Conservation (phyloP, 2,797 vertebrate species). For the Smutsia temminckii region DNA sequence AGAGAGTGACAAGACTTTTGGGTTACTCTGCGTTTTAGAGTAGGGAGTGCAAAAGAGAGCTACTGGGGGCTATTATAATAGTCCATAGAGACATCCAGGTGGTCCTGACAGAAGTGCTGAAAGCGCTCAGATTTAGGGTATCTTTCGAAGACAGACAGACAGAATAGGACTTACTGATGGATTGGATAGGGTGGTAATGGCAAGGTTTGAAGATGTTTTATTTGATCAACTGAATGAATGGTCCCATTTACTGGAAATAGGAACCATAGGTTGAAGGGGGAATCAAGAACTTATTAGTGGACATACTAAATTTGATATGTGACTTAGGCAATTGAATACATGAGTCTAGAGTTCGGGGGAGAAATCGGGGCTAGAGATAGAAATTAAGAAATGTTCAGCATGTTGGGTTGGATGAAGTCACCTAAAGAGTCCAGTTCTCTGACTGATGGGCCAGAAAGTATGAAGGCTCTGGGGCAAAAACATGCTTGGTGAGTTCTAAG, state of each 20-base stretch:
- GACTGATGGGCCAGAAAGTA: background rate
- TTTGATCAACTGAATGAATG: background rate
- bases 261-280: background rate
- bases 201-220: background rate
- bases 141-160: background rate
- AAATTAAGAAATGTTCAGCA: background rate
- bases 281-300: background rate
- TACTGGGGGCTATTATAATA: background rate
- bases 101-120: background rate
- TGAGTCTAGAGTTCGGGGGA: background rate
- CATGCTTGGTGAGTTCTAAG: background rate
- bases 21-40: background rate
- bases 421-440: background rate
- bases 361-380: background rate
- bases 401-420: background rate
- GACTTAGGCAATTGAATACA: background rate
- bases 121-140: background rate
- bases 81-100: background rate
- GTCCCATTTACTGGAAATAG: background rate
- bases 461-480: background rate
- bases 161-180: background rate
- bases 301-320: background rate
- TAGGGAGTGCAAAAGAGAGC: background rate
- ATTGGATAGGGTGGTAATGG: background rate
- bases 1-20: background rate